A percentile compares a stretch with the other conserved stretches of the same genome.
phyloP scores from a whole-genome alignment of 2,888 invertebrate genomes.

The Pinctada fucata region DNA sequence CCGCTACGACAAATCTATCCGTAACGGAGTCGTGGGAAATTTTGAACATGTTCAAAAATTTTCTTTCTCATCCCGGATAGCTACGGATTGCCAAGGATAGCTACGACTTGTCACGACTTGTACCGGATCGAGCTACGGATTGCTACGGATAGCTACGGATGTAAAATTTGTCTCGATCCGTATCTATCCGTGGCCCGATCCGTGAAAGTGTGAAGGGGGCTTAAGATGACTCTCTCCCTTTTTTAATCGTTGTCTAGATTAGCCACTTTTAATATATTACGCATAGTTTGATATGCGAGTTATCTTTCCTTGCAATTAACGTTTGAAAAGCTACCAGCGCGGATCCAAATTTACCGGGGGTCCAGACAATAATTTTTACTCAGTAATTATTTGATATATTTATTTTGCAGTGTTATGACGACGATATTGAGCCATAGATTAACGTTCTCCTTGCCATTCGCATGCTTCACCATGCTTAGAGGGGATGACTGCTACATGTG shows the following conservation, averaged over 20 bases:
- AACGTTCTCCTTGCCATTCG: neutral
- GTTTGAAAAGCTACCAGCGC: neutral
- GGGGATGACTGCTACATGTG: neutral
- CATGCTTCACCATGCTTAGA: conserved; percentile 1
- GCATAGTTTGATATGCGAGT: neutral
- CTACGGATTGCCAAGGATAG: no score
- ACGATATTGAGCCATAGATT: neutral
- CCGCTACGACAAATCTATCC: no score
- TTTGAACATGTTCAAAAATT: no score
- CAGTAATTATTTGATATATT: neutral
- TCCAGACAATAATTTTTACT: neutral
- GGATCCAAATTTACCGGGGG: neutral
- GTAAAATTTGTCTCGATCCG: no score
- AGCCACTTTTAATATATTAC: neutral
- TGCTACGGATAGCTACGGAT: no score
- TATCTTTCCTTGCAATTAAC: neutral
- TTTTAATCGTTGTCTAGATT: neutral
- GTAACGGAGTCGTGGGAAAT: no score
- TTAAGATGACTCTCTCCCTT: neutral
- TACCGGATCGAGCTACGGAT: no score
- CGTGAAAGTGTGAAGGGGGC: no score
- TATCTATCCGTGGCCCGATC: no score
- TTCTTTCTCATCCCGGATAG: no score
- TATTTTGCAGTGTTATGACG: neutral
- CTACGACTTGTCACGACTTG: no score